These are phyloP conservation scores for Lasioglossum villosulum DNA, from an alignment of 2,888 invertebrate genomes.

Conservation along the genomic window DNA sequence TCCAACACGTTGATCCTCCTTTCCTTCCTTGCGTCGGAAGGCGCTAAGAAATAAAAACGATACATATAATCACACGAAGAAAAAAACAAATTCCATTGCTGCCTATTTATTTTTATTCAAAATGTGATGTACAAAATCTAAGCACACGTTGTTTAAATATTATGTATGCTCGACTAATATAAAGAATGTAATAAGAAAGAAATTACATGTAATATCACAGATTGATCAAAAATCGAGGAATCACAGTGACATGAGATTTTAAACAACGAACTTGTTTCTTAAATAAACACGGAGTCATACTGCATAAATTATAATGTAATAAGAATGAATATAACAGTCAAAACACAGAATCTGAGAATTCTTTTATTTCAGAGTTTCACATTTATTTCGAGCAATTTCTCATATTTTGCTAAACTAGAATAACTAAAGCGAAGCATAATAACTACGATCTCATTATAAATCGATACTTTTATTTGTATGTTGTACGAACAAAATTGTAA, in stretches of 20 bases:
- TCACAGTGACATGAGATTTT: conserved; percentile 73
- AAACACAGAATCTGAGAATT: conserved; percentile 56
- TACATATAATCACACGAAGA: conserved; percentile 28
- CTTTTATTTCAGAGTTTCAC: conserved; percentile 24
- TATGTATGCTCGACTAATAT: conserved; percentile 64
- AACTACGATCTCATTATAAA: conserved; percentile 35
- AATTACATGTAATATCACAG: conserved; percentile 74
- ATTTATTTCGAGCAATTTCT: conserved; percentile 23
- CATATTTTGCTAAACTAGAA: conserved; percentile 22
- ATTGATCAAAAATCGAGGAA: conserved; percentile 71
- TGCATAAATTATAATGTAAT: conserved; percentile 67
- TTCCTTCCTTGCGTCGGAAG: background rate
- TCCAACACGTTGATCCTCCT: conserved; percentile 5
- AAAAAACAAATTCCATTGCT: conserved; percentile 55
- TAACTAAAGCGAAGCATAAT: conserved; percentile 50
- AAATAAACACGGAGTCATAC: conserved; percentile 66
- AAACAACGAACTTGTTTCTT: conserved; percentile 64
- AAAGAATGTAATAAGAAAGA: conserved; percentile 70
- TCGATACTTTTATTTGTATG: conserved; percentile 46
- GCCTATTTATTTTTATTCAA: conserved; percentile 71
- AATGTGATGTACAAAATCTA: conserved; percentile 72
- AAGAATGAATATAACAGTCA: conserved; percentile 69
- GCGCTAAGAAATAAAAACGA: conserved; percentile 11
- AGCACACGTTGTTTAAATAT: conserved; percentile 67
- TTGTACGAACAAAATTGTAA: conserved; percentile 34